Evolutionary conservation across 2,888 invertebrate genomes (phyloP).

Genomic region (Drosophila macrospina): DNA sequence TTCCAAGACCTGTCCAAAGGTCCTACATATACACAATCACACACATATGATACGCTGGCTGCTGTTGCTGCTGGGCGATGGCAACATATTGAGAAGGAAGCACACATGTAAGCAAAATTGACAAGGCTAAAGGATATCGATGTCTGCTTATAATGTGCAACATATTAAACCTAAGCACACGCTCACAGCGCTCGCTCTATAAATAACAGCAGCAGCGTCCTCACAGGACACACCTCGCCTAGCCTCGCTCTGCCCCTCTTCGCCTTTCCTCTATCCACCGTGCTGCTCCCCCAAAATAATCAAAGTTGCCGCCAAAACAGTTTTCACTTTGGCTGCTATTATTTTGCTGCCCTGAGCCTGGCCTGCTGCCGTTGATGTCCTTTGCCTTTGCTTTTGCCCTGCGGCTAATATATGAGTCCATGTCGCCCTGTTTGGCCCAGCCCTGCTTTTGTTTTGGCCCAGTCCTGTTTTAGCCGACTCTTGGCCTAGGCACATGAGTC

Average conservation of each 20-base stretch:
- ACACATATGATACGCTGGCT: background rate
- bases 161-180: conserved; percentile 83
- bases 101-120: conserved; percentile 83
- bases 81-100: conserved; percentile 79
- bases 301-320: conserved; percentile 79
- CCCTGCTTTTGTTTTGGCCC: conserved; percentile 67
- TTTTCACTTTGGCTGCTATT: conserved; percentile 78
- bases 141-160: conserved; percentile 83
- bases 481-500: conserved; percentile 45
- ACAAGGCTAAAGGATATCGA: conserved; percentile 83
- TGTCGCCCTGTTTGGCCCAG: conserved; percentile 69
- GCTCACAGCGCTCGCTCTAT: conserved; percentile 70
- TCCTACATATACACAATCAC: conserved; percentile 4
- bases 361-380: conserved; percentile 64
- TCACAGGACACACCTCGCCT: conserved; percentile 36
- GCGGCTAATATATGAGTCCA: conserved; percentile 77
- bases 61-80: conserved; percentile 34
- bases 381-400: conserved; percentile 54
- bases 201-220: conserved; percentile 65
- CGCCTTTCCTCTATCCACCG: background rate
- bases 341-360: conserved; percentile 64
- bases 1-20: conserved; percentile 14
- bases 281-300: conserved; percentile 54
- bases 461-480: conserved; percentile 21
- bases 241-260: conserved; percentile 1